phyloP scores from a whole-genome alignment of 2,797 vertebrate species.

The Hapalemur alaotrensis region DNA sequence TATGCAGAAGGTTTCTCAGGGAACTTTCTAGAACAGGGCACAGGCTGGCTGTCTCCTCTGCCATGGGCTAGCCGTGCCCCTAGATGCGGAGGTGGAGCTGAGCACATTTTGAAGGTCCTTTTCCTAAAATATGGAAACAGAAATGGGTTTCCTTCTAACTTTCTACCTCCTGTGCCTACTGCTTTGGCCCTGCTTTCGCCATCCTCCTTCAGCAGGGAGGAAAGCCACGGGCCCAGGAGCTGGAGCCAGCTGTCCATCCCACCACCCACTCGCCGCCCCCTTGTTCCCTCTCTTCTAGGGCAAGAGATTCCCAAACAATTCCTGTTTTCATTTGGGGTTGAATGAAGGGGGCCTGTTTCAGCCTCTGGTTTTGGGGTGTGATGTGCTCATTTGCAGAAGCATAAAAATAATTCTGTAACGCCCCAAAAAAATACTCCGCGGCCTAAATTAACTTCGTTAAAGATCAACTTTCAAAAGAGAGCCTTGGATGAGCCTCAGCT shows the following conservation, averaged over 20 bases:
- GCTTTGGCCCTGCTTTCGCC: background rate
- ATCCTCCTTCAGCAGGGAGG: accelerated
- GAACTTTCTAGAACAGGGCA: background rate
- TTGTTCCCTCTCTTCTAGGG: background rate
- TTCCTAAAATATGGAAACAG: background rate
- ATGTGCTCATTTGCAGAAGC: background rate
- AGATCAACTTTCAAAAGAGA: background rate
- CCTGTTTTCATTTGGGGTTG: background rate
- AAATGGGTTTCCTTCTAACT: background rate
- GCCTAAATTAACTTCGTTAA: background rate
- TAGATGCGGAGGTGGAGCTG: background rate
- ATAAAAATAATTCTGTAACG: background rate
- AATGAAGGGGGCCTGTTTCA: background rate
- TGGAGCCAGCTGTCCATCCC: background rate
- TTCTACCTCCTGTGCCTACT: background rate
- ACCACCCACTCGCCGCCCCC: background rate
- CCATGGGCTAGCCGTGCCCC: background rate
- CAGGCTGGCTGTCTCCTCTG: background rate
- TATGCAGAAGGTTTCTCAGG: background rate
- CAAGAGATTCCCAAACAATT: background rate
- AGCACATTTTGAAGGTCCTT: background rate
- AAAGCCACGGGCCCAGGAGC: background rate
- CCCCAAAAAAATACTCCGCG: background rate
- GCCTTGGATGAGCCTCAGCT: background rate
- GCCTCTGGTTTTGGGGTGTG: background rate